Evolutionary conservation across 1,140 invertebrate genomes (phyloP), one percentile per base, ranked within the genome.

Genomic region (Eriosoma lanigerum): DNA sequence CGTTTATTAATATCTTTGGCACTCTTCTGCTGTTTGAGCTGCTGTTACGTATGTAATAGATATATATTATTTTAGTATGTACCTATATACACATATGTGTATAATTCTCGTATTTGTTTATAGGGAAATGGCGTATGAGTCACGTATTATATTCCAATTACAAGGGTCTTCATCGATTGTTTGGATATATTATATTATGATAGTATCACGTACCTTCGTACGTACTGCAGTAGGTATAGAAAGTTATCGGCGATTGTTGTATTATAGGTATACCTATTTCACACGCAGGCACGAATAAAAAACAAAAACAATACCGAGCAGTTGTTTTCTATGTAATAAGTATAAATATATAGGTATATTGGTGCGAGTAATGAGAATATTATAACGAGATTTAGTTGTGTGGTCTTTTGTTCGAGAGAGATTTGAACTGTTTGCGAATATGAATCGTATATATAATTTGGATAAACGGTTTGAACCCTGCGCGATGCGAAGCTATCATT

Each of bases 111-210:
- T 60, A 15, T 60, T 2, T 62, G 26, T 72, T 24, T 32, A 4
- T 19, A n/a, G 46, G 68, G 46, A 72, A 72, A 52, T 72, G 17
- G 46, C 68, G 48, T 72, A 72, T 52, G 46, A 72, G 68, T 72
- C 68, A 72, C 68, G 68, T 72, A 72, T 72, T 68, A 48, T 48
- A 68, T 68, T 68, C 66, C 66, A 48, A 72, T 72, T 50, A 19
- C 68, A 72, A 52, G 68, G 68, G 68, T 72, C 68, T 72, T 72
- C 68, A 50, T 70, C 66, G 66, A 70, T 50, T 26, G 21, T 48
- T 21, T 2, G 1, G 3, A 54, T n/a, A 54, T 54, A 15, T 46
- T 26, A 24, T 48, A 17, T 46, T 70, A n/a, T 29, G 21, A 8
- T n/a, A n/a, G n/a, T n/a, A n/a, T n/a, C n/a, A n/a, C n/a, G n/a